Percentiles rank a stretch among this genome's conserved stretches.
phyloP scores from a whole-genome alignment of 1,140 invertebrate genomes.

The Luehdorfia chinensis region DNA sequence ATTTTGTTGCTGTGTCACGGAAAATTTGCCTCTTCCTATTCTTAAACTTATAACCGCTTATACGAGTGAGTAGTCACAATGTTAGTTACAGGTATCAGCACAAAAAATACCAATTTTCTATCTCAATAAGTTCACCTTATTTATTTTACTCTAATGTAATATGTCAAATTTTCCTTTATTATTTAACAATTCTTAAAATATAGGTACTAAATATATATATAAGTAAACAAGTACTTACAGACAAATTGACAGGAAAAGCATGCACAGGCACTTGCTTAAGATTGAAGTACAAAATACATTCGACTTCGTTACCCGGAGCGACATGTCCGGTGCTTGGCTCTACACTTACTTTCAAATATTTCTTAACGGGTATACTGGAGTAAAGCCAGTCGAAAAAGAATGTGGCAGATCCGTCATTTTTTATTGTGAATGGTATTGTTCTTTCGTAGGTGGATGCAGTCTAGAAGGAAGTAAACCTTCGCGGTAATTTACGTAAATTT shows the following conservation, averaged over 20 bases:
- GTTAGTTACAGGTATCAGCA: too few relatives aligned
- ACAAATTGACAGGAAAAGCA: conserved; percentile 52
- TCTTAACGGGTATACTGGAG: conserved; percentile 43
- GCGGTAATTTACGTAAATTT: too few relatives aligned
- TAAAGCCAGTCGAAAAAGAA: conserved; percentile 66
- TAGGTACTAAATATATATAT: too few relatives aligned
- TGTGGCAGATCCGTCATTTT: conserved; percentile 61
- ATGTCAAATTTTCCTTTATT: too few relatives aligned
- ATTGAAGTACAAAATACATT: conserved; percentile 53
- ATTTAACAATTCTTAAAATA: too few relatives aligned
- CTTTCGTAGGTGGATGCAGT: conserved; percentile 66
- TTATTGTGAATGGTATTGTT: conserved; percentile 57
- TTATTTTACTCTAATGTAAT: too few relatives aligned
- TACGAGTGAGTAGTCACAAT: too few relatives aligned
- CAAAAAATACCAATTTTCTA: too few relatives aligned
- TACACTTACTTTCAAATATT: conserved; percentile 48
- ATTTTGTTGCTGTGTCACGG: too few relatives aligned
- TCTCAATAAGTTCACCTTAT: too few relatives aligned
- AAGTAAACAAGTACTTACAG: conserved; percentile 41
- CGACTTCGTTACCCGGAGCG: conserved; percentile 37
- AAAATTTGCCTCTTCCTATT: too few relatives aligned
- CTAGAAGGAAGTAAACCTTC: conserved; percentile 28
- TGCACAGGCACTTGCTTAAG: conserved; percentile 60
- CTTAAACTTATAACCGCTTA: too few relatives aligned
- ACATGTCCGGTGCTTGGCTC: conserved; percentile 54